Percentiles rank a stretch among this genome's conserved stretches.
These are phyloP conservation scores for Ceraclea dissimilis DNA, from an alignment of 2,888 invertebrate species.

Conservation along the genomic window DNA sequence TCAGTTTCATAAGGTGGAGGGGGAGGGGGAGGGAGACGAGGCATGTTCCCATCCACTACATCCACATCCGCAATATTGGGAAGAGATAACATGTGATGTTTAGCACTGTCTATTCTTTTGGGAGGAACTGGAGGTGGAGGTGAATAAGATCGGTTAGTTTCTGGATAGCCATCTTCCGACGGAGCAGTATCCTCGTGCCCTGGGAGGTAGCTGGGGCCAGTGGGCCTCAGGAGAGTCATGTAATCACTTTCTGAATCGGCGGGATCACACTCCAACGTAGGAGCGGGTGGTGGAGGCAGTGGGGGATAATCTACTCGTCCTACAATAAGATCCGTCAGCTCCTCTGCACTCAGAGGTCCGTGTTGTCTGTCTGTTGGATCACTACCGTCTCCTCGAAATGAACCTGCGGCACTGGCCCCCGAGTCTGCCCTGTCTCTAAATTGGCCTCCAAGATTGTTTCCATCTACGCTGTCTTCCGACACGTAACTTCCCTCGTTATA, in stretches of 20 bases:
- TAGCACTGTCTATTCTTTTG: conserved; percentile 58
- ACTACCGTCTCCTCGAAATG: conserved; percentile 83
- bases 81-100: conserved; percentile 37
- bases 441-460: conserved; percentile 36
- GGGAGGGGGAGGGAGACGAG: conserved; percentile 39
- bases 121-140: conserved; percentile 62
- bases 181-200: conserved; percentile 54
- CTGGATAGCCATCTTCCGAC: conserved; percentile 46
- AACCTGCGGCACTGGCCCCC: conserved; percentile 67
- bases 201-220: conserved; percentile 52
- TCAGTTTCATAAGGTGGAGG: conserved; percentile 64
- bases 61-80: conserved; percentile 43
- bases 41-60: conserved; percentile 20
- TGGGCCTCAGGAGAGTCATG: conserved; percentile 63
- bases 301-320: conserved; percentile 71
- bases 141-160: conserved; percentile 42
- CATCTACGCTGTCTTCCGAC: conserved; percentile 48
- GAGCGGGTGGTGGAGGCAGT: conserved; percentile 42
- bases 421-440: conserved; percentile 69
- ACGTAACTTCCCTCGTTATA: conserved; percentile 20
- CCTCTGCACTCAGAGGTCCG: conserved; percentile 71
- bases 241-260: conserved; percentile 84
- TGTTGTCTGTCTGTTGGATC: conserved; percentile 76
- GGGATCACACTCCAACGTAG: conserved; percentile 67
- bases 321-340: conserved; percentile 75